Evolutionary conservation across 2,888 invertebrate species (phyloP).

Genomic region (Flexamia atlantica): DNA sequence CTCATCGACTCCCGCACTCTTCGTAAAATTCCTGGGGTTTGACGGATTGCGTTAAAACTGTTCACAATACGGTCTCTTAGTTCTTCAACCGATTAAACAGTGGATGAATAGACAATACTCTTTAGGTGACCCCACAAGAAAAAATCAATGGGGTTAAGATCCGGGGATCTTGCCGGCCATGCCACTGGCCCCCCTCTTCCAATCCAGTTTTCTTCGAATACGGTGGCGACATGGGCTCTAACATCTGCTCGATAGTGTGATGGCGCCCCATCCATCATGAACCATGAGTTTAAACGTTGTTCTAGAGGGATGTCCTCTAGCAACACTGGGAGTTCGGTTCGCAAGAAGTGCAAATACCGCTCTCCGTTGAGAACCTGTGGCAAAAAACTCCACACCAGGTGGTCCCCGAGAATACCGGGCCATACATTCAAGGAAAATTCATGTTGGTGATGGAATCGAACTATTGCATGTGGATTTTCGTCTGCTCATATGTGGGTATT

Average conservation of each 20-base stretch:
- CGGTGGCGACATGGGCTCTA: conserved; percentile 66
- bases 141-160: conserved; percentile 68
- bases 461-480: no score
- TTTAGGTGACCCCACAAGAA: conserved; percentile 63
- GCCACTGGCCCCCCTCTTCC: conserved; percentile 68
- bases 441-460: no score
- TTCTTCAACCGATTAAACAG: conserved; percentile 66
- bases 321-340: conserved; percentile 65
- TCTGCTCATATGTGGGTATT: no score
- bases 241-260: conserved; percentile 67
- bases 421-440: conserved; percentile 69
- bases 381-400: conserved; percentile 67
- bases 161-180: conserved; percentile 69
- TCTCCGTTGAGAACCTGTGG: conserved; percentile 65
- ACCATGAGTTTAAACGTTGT: not conserved
- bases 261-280: conserved; percentile 72
- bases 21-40: conserved; percentile 64
- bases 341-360: conserved; percentile 67
- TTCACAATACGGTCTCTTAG: conserved; percentile 66
- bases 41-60: conserved; percentile 65
- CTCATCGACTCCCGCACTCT: conserved; percentile 51
- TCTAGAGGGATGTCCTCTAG: conserved; percentile 5
- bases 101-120: conserved; percentile 68
- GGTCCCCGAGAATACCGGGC: conserved; percentile 68
- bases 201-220: conserved; percentile 68